These are phyloP conservation scores for Muschampia plurimacula DNA, from an alignment of 2,888 invertebrate species.

Conservation along the genomic window DNA sequence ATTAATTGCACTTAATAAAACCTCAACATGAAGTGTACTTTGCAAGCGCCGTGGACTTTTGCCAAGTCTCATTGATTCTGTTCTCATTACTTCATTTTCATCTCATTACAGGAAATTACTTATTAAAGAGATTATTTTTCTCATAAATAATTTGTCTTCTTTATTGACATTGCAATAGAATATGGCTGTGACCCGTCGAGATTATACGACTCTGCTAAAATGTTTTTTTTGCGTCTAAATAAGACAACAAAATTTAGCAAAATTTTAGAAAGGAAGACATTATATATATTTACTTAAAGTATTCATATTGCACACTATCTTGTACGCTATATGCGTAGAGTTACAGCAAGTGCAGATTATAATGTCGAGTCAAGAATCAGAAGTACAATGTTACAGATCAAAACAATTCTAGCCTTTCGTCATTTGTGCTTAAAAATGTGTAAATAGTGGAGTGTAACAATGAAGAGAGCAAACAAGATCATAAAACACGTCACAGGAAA, in stretches of 20 bases:
- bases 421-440: constrained; percentile 65
- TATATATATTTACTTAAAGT: too few species aligned
- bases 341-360: background rate
- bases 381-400: constrained; percentile 17
- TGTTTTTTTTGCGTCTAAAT: too few species aligned
- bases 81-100: background rate
- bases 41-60: constrained; percentile 11
- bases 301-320: too few species aligned
- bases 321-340: too few species aligned
- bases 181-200: too few species aligned
- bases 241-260: too few species aligned
- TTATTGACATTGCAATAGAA: background rate
- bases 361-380: background rate
- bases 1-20: background rate
- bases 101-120: constrained; percentile 3
- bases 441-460: constrained; percentile 76
- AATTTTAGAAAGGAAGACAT: too few species aligned
- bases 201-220: background rate
- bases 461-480: constrained; percentile 77
- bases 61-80: constrained; percentile 12
- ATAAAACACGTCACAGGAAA: constrained; percentile 80
- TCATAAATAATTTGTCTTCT: background rate
- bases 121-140: background rate
- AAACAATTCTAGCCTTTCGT: constrained; percentile 48
- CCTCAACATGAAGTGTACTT: constrained; percentile 12